Conservation (phyloP, 1,140 invertebrate genomes). For the Proales similis region DNA sequence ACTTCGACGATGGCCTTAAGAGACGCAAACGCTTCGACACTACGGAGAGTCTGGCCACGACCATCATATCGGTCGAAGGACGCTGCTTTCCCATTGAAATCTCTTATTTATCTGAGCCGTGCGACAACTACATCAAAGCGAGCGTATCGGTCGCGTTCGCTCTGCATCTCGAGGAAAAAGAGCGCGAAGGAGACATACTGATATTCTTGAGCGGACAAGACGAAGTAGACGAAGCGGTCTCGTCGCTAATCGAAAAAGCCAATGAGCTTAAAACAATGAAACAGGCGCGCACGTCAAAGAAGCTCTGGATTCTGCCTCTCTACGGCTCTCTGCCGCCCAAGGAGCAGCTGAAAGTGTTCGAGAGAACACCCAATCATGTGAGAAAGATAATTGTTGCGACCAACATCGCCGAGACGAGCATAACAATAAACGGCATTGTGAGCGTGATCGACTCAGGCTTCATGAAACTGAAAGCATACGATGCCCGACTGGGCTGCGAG, state of each 20-base stretch:
- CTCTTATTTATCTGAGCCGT: slow-evolving; percentile 59
- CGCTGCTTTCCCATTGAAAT: slow-evolving; percentile 78
- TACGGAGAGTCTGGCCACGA: slow-evolving; percentile 44
- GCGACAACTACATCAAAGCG: slow-evolving; percentile 33
- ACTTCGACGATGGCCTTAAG: slow-evolving; percentile 37
- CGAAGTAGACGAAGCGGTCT: slow-evolving; percentile 70
- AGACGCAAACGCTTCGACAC: not conserved
- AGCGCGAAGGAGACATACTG: slow-evolving; percentile 82
- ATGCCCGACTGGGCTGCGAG: slow-evolving; percentile 69
- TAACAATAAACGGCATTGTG: slow-evolving; percentile 80
- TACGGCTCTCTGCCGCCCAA: slow-evolving; percentile 76
- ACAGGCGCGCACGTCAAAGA: slow-evolving; percentile 43
- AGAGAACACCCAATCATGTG: slow-evolving; percentile 62
- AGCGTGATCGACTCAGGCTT: slow-evolving; percentile 91
- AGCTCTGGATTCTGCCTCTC: slow-evolving; percentile 76
- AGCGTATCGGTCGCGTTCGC: slow-evolving; percentile 1
- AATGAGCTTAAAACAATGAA: slow-evolving; percentile 39
- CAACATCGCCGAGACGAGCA: slow-evolving; percentile 93
- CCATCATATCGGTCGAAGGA: slow-evolving; percentile 80
- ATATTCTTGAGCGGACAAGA: slow-evolving; percentile 90
- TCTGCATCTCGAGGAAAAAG: slow-evolving; percentile 47
- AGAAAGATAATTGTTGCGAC: slow-evolving; percentile 90
- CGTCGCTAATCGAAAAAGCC: slow-evolving; percentile 54
- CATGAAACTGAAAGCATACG: slow-evolving; percentile 87
- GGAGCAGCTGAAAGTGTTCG: slow-evolving; percentile 76